Base-by-base conservation (phyloP, 2,113 vertebrate species). In the Strix aluco region DNA sequence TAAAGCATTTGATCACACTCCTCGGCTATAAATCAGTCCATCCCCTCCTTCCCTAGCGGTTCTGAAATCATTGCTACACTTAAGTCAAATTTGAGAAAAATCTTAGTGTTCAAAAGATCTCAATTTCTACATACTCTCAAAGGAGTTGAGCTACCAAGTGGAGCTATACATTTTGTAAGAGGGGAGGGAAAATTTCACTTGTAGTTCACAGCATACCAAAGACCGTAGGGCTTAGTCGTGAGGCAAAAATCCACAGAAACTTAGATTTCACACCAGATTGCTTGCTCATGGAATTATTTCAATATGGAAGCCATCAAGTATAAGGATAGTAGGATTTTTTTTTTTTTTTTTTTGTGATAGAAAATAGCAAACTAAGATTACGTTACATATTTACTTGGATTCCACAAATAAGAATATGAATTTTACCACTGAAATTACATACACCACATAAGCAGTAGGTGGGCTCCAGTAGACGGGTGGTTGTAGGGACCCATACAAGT, bases 201-300 rank as follows among this genome's bases (percentile, higher is more conserved):
- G 32, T 9, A n/a, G 4, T 51, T 74, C 26, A 52, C 44, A 34
- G 18, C 19, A 57, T 4, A 13, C 10, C 22, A 40, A 90, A 52
- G 8, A 62, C 6, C 3, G 11, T 0, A 61, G 9, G 3, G 7
- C 5, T 81, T 42, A 42, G 6, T n/a, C 32, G 55, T 0, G 13
- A 91, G 15, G 17, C 8, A 85, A 85, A 90, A 86, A 40, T 36
- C 11, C 21, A 10, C 10, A 75, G 38, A 10, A 91, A 46, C 8
- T 66, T 38, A 30, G 6, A 57, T 75, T 59, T 90, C 9, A 32
- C 3, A 32, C 3, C 22, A 26, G 13, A 30, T 36, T 49, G 8
- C 9, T 61, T 42, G 15, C 7, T 58, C 1, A 0, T 23, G 25
- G 27, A 90, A 42, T 32, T 22, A 34, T 46, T 92, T 73, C 12